Evolutionary conservation across 2,888 invertebrate species (phyloP), one percentile per base, ranked within the genome.

Genomic region (Tachina lurida): DNA sequence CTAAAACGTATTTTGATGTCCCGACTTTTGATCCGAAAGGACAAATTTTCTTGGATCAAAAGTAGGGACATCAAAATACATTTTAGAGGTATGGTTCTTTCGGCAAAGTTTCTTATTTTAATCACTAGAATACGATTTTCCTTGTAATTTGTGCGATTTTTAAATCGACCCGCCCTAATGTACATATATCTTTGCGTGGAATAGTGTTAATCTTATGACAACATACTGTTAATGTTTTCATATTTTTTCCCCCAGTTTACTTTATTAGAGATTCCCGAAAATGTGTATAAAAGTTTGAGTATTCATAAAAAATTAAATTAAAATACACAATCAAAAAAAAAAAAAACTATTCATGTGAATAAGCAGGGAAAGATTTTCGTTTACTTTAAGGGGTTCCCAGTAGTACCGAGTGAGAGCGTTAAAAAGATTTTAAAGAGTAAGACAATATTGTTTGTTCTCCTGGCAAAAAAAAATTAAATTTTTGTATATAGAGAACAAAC

Each of bases 351-450:
- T 87, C 77, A 84, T 84, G 84, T 83, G 67, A 86, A 81, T 81
- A 86, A 65, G 58, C 67, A 80, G 71, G 70, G 67, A 75, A 79
- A 80, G 60, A 86, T 68, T 65, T 73, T 89, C 31, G 31, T 31
- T 89, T 89, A 89, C 90, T 91, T 90, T 90, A 90, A 90, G 91
- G 91, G 89, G 91, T 91, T 90, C 90, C 89, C 39, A 75, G 83
- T 39, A 75, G 79, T 39, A 52, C 49, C 52, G n/a, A 70, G 39
- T 62, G 54, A 68, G 68, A 52, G 65, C 45, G 15, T 73, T 43
- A 31, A 13, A 22, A 52, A 5, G 2, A 47, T 41, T 58, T 70
- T 12, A 52, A 68, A 60, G 68, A 77, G 68, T 45, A 54, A 7
- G 56, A 45, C 3, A 43, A 54, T 65, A 47, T 63, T 63, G 19